Conservation (phyloP, 2,113 vertebrate species). For the Tragelaphus strepsiceros region DNA sequence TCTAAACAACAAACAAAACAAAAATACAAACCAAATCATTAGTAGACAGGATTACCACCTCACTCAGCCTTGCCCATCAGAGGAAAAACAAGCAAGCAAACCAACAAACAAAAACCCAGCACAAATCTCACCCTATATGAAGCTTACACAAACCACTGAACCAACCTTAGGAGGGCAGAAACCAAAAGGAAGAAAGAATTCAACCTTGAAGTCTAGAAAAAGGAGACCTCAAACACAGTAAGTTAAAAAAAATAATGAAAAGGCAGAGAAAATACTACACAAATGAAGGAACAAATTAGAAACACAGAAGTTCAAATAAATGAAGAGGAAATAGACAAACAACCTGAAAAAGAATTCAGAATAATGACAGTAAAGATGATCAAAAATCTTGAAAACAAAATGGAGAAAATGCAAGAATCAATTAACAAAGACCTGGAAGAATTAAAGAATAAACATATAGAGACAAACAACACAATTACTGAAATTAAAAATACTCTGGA, state of each 20-base stretch:
- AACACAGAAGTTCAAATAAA: not conserved
- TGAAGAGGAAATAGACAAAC: not conserved
- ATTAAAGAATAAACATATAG: not conserved
- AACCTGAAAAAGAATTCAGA: not conserved
- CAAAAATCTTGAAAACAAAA: not conserved
- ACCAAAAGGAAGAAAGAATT: not conserved
- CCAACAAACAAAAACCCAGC: not conserved
- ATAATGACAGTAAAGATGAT: not conserved
- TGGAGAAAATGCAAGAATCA: not conserved
- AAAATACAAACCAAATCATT: not conserved
- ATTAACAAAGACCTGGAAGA: not conserved
- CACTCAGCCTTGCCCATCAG: not conserved
- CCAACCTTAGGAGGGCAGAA: not conserved
- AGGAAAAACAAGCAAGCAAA: not conserved
- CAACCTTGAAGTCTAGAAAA: not conserved
- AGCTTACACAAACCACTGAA: not conserved
- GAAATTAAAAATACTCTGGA: not conserved
- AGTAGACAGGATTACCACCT: not conserved
- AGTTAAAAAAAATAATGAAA: not conserved
- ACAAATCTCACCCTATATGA: not conserved
- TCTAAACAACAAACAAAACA: not conserved
- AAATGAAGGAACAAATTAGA: not conserved
- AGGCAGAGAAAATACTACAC: not conserved
- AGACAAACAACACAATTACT: not conserved
- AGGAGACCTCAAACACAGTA: not conserved